A percentile compares a stretch with the other conserved stretches of the same genome.
phyloP scores from a whole-genome alignment of 2,113 vertebrate genomes.

The Zosterops japonicus region DNA sequence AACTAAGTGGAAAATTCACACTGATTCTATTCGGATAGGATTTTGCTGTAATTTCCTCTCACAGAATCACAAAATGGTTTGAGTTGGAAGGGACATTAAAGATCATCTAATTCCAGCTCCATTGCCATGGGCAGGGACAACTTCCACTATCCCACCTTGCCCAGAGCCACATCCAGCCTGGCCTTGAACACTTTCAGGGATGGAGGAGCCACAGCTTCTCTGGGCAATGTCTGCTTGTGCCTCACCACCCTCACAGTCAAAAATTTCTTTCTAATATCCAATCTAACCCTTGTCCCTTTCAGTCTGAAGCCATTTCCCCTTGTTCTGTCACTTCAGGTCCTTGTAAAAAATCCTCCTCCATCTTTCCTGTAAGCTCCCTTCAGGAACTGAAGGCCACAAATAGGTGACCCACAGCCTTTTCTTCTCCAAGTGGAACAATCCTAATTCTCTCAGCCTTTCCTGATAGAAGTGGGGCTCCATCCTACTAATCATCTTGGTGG shows the following conservation, averaged over 20 bases:
- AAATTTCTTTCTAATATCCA: not conserved
- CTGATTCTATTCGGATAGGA: not conserved
- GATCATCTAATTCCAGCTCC: not conserved
- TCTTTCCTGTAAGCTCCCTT: not conserved
- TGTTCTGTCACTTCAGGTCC: not conserved
- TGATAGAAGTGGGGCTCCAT: not conserved
- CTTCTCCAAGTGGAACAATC: not conserved
- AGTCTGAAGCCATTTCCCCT: not conserved
- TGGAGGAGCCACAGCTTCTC: not conserved
- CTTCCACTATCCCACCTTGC: not conserved
- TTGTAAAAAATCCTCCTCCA: not conserved
- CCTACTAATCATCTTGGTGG: not conserved
- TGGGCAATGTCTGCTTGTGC: not conserved
- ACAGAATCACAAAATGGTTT: not conserved
- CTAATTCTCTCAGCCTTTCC: not conserved
- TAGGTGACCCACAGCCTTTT: not conserved
- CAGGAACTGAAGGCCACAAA: not conserved
- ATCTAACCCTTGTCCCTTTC: not conserved
- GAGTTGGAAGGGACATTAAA: not conserved
- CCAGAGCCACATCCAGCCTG: not conserved
- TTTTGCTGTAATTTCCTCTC: not conserved
- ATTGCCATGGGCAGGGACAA: not conserved
- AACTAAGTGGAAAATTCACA: not conserved
- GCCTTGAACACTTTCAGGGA: not conserved
- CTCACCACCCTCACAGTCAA: not conserved